These are phyloP conservation scores for Neelides sp. DNA, from an alignment of 1,140 invertebrate genomes.

Conservation along the genomic window DNA sequence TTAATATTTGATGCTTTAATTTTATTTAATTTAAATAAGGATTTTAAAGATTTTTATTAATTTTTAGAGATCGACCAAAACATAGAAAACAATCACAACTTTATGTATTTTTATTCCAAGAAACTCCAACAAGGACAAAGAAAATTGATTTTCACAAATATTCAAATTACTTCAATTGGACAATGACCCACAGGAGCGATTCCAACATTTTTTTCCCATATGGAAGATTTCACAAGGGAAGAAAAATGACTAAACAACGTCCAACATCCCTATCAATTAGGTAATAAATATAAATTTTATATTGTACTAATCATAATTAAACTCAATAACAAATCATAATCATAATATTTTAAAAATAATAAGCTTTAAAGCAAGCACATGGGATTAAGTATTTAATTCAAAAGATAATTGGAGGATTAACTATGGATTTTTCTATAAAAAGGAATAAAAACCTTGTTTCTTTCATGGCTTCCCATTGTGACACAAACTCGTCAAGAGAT, in stretches of 20 bases:
- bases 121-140: conserved; percentile 36
- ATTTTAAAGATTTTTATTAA: conserved; percentile 1
- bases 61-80: background rate
- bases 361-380: background rate
- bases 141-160: conserved; percentile 63
- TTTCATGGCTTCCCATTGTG: conserved; percentile 33
- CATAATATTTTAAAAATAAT: background rate
- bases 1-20: background rate
- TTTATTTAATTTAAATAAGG: background rate
- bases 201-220: conserved; percentile 91
- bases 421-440: background rate
- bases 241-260: conserved; percentile 26
- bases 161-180: conserved; percentile 76
- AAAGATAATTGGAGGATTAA: conserved; percentile 19
- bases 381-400: no score
- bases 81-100: conserved; percentile 22
- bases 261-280: conserved; percentile 12
- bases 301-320: background rate
- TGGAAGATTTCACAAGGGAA: conserved; percentile 40
- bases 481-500: conserved; percentile 26
- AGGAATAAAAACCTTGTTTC: conserved; percentile 29
- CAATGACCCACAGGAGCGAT: conserved; percentile 78
- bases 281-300: no score
- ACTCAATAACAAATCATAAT: background rate
- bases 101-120: conserved; percentile 26